phyloP scores from a whole-genome alignment of 2,797 vertebrate species.

The Dallia pectoralis region DNA sequence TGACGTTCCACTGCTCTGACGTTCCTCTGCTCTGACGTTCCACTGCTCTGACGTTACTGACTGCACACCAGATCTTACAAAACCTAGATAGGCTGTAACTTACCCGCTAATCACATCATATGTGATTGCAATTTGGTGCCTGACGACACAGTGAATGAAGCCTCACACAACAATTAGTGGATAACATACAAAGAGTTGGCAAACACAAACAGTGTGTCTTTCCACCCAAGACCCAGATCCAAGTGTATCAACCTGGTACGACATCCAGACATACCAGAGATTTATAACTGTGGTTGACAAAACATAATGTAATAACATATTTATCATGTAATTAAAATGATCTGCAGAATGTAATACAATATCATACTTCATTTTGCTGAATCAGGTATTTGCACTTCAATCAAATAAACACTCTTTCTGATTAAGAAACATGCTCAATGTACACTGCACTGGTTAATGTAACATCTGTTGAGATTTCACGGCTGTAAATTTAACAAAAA shows the following conservation, averaged over 20 bases:
- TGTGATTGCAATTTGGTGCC: not conserved
- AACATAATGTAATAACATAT: not conserved
- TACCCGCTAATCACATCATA: not conserved
- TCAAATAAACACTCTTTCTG: not conserved
- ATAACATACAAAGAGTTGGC: not conserved
- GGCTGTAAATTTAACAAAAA: not conserved
- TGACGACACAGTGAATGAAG: not conserved
- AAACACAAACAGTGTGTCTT: not conserved
- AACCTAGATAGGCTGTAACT: not conserved
- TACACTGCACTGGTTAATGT: not conserved
- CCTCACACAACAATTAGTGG: not conserved
- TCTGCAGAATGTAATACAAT: not conserved
- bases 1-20: not conserved
- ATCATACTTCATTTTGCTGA: not conserved
- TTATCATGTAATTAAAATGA: not conserved
- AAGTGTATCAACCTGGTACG: not conserved
- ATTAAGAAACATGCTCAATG: not conserved
- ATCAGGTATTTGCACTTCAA: not conserved
- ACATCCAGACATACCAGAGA: not conserved
- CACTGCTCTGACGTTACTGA: not conserved
- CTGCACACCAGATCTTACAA: not conserved
- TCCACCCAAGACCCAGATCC: not conserved
- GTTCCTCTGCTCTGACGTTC: not conserved
- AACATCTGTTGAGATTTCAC: not conserved
- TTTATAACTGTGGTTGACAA: not conserved